Evolutionary conservation across 2,888 invertebrate genomes (phyloP).

Genomic region (Lydus trimaculatus): DNA sequence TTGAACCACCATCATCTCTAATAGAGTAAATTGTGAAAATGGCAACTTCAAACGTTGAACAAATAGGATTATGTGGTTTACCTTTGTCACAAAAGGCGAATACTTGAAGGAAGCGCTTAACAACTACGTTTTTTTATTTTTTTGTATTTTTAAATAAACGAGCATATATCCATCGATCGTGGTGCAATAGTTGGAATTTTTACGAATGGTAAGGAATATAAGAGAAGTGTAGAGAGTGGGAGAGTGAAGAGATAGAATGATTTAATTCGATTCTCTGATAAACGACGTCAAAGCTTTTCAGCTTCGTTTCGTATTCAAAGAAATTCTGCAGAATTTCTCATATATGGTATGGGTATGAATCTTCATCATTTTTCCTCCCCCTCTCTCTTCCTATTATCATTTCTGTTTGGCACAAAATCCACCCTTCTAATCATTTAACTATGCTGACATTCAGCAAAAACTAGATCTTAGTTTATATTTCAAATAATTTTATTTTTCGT

Average conservation of each 20-base stretch:
- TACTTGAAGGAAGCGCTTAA: constrained; percentile 34
- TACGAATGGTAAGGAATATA: not conserved
- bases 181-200: constrained; percentile 20
- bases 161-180: constrained; percentile 36
- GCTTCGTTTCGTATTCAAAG: constrained; percentile 34
- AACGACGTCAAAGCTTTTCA: constrained; percentile 37
- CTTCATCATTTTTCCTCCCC: constrained; percentile 15
- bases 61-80: constrained; percentile 45
- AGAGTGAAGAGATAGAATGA: constrained; percentile 18
- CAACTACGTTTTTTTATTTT: constrained; percentile 25
- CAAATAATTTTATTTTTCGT: not conserved
- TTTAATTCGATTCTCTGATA: constrained; percentile 39
- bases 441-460: not conserved
- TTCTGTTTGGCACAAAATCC: not conserved
- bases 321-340: constrained; percentile 9
- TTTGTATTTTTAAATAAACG: constrained; percentile 40
- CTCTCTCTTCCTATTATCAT: constrained; percentile 1
- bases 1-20: constrained; percentile 26
- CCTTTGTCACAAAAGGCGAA: constrained; percentile 39
- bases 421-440: not conserved
- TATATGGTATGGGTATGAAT: constrained; percentile 9
- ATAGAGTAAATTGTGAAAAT: constrained; percentile 42
- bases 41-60: constrained; percentile 44
- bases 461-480: not conserved
- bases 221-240: not conserved